Evolutionary conservation across 2,113 vertebrate species (phyloP).

Genomic region (Empidonax alnorum): DNA sequence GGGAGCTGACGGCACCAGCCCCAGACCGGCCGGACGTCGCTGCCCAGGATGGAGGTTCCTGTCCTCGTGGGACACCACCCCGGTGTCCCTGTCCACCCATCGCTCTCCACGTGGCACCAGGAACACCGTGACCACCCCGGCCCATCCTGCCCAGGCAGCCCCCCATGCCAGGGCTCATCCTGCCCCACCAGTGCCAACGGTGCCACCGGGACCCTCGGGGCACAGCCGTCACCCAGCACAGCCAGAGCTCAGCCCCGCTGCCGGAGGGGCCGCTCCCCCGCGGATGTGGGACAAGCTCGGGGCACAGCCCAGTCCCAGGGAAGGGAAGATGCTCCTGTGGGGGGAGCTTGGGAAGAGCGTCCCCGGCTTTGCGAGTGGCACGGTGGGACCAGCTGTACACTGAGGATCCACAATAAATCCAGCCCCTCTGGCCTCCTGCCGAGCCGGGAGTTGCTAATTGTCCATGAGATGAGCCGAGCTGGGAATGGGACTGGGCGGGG

Average conservation of each 20-base stretch:
- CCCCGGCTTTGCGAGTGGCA: neutral
- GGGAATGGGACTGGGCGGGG: neutral
- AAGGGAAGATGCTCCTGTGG: neutral
- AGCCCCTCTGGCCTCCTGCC: constrained; percentile 3
- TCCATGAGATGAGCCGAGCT: neutral
- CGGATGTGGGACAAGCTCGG: neutral
- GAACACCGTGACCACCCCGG: fast-evolving
- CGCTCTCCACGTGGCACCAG: fast-evolving
- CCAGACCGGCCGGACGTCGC: neutral
- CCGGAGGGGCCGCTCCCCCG: neutral
- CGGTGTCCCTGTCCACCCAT: neutral
- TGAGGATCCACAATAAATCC: constrained; percentile 26
- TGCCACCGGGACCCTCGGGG: neutral
- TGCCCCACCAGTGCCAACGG: neutral
- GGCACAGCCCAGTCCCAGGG: neutral
- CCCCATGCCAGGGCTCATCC: neutral
- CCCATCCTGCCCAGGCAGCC: neutral
- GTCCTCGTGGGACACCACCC: fast-evolving
- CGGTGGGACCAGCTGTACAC: neutral
- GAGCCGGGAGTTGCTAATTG: neutral
- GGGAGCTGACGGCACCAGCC: neutral
- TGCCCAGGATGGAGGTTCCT: neutral
- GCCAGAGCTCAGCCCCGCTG: neutral
- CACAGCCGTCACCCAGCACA: neutral
- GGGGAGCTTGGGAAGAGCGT: neutral